Percentiles rank a stretch among this genome's conserved stretches.
Evolutionary conservation across 1,140 invertebrate species (phyloP).

Genomic region (Homarus americanus): DNA sequence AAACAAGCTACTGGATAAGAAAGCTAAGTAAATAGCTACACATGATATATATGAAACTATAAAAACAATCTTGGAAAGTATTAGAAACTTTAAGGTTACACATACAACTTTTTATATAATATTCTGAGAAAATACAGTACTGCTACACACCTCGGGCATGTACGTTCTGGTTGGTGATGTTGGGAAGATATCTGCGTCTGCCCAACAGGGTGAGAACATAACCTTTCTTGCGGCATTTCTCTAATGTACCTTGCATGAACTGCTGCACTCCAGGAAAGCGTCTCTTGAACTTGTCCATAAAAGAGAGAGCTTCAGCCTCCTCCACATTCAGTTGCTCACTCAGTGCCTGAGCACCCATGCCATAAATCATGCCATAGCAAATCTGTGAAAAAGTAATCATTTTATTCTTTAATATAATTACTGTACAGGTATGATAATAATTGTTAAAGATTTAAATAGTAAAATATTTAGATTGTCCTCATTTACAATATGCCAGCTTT

Average conservation of each 20-base stretch:
- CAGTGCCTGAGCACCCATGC: constrained; percentile 94
- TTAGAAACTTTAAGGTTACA: no score
- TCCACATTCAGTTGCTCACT: constrained; percentile 88
- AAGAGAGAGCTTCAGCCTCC: constrained; percentile 87
- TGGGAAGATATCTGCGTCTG: constrained; percentile 87
- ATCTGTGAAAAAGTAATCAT: constrained; percentile 81
- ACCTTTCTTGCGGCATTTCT: constrained; percentile 85
- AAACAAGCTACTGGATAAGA: no score
- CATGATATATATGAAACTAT: no score
- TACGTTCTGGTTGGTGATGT: constrained; percentile 84
- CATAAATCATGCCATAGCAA: constrained; percentile 98
- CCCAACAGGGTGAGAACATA: constrained; percentile 91
- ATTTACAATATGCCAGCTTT: no score
- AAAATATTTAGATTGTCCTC: no score
- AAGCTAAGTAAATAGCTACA: no score
- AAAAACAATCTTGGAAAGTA: no score
- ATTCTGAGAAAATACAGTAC: no score
- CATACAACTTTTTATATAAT: no score
- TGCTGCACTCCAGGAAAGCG: constrained; percentile 86
- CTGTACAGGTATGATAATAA: no score
- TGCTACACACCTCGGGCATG: constrained; percentile 82
- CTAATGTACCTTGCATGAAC: constrained; percentile 85
- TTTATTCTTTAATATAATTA: no score
- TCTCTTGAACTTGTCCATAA: constrained; percentile 90
- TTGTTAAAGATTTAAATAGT: no score